Evolutionary conservation across 1,140 invertebrate species (phyloP).

Genomic region (Oncopodura yosiiana): DNA sequence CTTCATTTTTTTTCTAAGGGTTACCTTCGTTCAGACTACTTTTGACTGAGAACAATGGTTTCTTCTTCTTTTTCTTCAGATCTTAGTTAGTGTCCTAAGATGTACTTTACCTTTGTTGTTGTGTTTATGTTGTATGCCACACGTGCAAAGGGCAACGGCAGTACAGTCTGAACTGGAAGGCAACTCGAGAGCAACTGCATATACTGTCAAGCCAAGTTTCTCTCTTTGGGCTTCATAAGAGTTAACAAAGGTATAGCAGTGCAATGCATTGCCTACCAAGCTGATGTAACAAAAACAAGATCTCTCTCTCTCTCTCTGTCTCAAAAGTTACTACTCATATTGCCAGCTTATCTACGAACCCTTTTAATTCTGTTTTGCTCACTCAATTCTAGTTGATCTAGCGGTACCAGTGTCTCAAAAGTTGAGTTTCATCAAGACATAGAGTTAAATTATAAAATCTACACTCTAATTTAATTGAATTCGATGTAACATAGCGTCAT

Average conservation of each 20-base stretch:
- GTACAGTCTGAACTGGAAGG: slow-evolving; percentile 7
- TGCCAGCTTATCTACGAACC: neutral
- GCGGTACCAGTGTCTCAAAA: too few species aligned
- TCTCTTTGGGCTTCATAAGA: slow-evolving; percentile 1
- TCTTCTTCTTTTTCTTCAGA: too few species aligned
- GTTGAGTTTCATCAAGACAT: too few species aligned
- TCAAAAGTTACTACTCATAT: neutral
- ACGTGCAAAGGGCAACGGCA: neutral
- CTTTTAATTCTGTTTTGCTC: too few species aligned
- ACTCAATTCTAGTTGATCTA: too few species aligned
- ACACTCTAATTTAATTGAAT: too few species aligned
- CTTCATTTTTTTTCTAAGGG: too few species aligned
- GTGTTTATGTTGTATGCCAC: neutral
- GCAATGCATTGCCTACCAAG: neutral
- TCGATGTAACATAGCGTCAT: too few species aligned
- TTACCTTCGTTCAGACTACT: too few species aligned
- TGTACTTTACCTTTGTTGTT: neutral
- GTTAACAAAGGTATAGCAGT: neutral
- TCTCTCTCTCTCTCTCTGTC: neutral
- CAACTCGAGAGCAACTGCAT: slow-evolving; percentile 8
- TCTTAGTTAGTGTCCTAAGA: neutral
- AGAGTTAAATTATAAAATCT: too few species aligned
- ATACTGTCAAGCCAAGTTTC: neutral
- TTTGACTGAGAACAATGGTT: too few species aligned
- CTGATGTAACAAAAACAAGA: neutral